Evolutionary conservation across 1,140 invertebrate species (phyloP), one percentile per base, ranked within the genome.

Genomic region (Saxidomus purpurata): DNA sequence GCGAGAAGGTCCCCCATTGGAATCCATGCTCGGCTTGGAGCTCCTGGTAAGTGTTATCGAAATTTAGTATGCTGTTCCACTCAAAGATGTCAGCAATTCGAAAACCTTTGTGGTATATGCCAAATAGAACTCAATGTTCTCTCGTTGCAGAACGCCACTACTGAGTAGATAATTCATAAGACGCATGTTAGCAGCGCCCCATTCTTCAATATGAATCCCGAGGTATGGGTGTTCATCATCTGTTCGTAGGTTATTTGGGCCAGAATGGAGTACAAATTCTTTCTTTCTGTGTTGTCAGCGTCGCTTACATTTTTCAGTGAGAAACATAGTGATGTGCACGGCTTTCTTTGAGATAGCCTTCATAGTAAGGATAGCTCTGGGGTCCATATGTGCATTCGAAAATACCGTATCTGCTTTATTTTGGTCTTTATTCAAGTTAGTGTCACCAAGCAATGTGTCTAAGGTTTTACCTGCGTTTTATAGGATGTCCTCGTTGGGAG

Each of bases 211-310:
- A 19, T 36, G 25, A n/a, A 55, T 81, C 1, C 77, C 77, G 15
- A 81, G 28, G 28, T 81, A 81, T n/a, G 77, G 77, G 25, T 81
- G 77, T 22, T 59, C 77, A 4, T 81, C 43, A n/a, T 81, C 77
- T 4, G 77, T 61, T n/a, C 25, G 3, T 6, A 76, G 38, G 15
- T 36, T 15, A 15, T 17, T 34, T 6, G 28, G 4, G 4, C 67
- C 38, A 8, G 43, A 31, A 31, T 8, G 11, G 6, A 76, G 36
- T 1, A 76, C 38, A 28, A 19, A 38, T 76, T 47, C 38, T 43
- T 76, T 76, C 11, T 25, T 34, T 25, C 71, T 76, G 28, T 47
- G 38, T 9, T 76, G 71, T 40, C 36, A 17, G 38, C 38, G 13
- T 76, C 28, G 13, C 22, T 76, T 76, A 31, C 71, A 76, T 36